Base-by-base conservation (phyloP, 1,140 invertebrate genomes). In the Pectinophora gossypiella region DNA sequence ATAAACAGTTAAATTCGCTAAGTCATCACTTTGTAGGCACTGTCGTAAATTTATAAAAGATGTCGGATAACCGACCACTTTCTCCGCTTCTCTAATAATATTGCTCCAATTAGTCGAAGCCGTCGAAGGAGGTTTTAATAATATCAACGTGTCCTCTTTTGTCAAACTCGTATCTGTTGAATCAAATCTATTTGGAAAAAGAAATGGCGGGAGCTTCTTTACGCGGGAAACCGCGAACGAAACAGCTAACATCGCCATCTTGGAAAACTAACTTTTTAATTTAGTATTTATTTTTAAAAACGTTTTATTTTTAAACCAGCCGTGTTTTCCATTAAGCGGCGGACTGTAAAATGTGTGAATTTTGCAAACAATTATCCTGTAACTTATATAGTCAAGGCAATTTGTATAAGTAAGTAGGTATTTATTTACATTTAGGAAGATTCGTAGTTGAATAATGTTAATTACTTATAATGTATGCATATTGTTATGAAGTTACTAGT, bases 61-160 rank as follows among this genome's bases (percentile, higher is more conserved):
- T 0, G 96, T 97, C n/a, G 97, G 95, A 89, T 98, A 98, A 0
- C 97, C 97, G 23, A 99, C 97, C 54, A 99, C 94, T 89, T 97
- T 97, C 82, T 98, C 97, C 35, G 97, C 97, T 73, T 98, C 96
- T 38, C 94, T 94, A 9, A 98, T 95, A 0, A 95, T 95, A 68
- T 94, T 91, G 75, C 96, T 97, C 96, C 96, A 98, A 76, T 96
- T 94, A n/a, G n/a, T n/a, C n/a, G n/a, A n/a, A n/a, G n/a, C n/a
- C 20, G 77, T 75, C 27, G 80, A 83, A 20, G 83, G 83, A 18
- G 83, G 83, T 19, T 93, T 91, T 57, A 86, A 54, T 18, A 86
- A 54, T 42, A 86, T 72, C n/a, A 81, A 59, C 44, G 84, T 78
- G 50, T 86, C 83, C 40, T 86, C 79, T 58, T 86, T 84, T 0